phyloP scores from a whole-genome alignment of 2,888 invertebrate species.

The Anorthoa munda region DNA sequence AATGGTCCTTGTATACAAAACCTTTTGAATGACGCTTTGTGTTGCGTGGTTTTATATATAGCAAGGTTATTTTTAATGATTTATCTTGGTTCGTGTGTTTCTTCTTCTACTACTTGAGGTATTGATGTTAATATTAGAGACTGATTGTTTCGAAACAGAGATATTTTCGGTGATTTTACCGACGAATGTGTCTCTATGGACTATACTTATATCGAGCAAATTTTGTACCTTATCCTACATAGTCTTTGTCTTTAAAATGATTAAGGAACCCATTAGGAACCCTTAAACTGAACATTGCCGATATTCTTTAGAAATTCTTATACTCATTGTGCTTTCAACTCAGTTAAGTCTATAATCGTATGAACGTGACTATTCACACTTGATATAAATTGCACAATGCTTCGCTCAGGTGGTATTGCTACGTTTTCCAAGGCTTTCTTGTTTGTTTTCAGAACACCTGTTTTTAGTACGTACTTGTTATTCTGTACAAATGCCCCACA shows the following conservation, averaged over 20 bases:
- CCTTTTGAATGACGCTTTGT: slow-evolving; percentile 34
- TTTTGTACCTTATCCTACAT: no score
- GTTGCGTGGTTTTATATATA: slow-evolving; percentile 6
- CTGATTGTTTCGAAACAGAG: no score
- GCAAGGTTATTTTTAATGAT: slow-evolving; percentile 1
- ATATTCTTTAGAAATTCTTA: not conserved
- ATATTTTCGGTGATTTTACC: no score
- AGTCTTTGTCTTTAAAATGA: no score
- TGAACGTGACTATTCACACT: slow-evolving; percentile 32
- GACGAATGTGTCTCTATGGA: no score
- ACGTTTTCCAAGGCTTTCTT: slow-evolving; percentile 50
- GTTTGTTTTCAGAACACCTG: slow-evolving; percentile 57
- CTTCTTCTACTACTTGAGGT: not conserved
- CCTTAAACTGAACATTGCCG: not conserved
- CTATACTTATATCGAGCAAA: no score
- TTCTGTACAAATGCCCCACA: slow-evolving; percentile 27
- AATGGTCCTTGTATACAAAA: slow-evolving; percentile 38
- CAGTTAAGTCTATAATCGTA: slow-evolving; percentile 25
- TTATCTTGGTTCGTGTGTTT: not conserved
- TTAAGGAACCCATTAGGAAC: no score
- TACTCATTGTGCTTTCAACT: not conserved
- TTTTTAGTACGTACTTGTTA: slow-evolving; percentile 50
- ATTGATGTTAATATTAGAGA: not conserved
- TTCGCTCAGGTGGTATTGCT: slow-evolving; percentile 42
- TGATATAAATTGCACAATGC: slow-evolving; percentile 45